Evolutionary conservation across 2,888 invertebrate species (phyloP), one percentile per base, ranked within the genome.

Genomic region (Eueremaeus valkanovi): DNA sequence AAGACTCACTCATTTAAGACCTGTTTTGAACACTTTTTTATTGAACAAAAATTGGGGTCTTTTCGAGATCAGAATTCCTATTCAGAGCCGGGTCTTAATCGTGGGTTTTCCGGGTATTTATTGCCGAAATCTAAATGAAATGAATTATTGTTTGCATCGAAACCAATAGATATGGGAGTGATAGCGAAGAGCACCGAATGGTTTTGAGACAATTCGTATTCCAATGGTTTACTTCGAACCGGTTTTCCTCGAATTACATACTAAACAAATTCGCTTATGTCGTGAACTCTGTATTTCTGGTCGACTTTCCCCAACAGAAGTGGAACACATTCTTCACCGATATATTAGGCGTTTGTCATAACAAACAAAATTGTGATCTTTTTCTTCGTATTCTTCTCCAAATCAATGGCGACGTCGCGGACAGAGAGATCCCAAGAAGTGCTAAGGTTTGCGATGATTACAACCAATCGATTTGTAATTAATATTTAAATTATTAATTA

Each of bases 191-290:
- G 77, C 49, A 76, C 49, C 76, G 74, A 0, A 45, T 33, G 24
- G 31, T 24, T 29, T 49, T 76, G 5, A 29, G 61, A 18, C 76
- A 76, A 45, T 72, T 76, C n/a, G 49, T 76, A 36, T 55, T 76
- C 13, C 66, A 74, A 33, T 70, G 75, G 55, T 76, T 76, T 49
- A 58, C 55, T n/a, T 40, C 75, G 18, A 61, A 73, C 9, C 1
- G 36, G 16, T 68, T 73, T 13, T 13, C 27, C 16, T 68, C 68
- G 18, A 81, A 81, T 27, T 86, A 84, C 80, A 81, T 87, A 21
- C 82, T 83, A 51, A 87, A 87, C 81, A 87, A 87, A 81, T 83
- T 85, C 55, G 86, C 87, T 16, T 87, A 87, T 81, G 81, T 87
- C 18, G 83, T 86, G 77, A 84, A 86, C 1, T 81, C 86, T 55